Base-by-base conservation (phyloP, 2,797 vertebrate species). In the Sternarchorhynchus goeldii region DNA sequence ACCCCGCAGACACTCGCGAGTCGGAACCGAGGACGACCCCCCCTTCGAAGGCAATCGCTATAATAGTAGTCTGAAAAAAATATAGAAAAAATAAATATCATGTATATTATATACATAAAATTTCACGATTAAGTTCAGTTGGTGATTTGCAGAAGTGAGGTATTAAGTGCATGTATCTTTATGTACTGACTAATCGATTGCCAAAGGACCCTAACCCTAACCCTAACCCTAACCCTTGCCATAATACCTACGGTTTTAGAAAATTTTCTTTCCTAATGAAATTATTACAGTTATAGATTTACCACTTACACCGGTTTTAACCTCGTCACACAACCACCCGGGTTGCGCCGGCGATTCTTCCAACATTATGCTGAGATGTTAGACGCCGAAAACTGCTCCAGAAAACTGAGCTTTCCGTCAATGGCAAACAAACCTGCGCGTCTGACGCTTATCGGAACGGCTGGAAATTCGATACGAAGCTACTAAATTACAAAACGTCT, bases 1-100 rank as follows among this genome's bases (percentile, higher is more conserved):
- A 96, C 95, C 95, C 95, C 0, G 95, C 95, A n/a, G 95, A 96
- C 36, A 96, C 95, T 0, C 95, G 85, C 5, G 95, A 96, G 5
- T 96, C 95, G 0, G 95, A 96, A 0, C 94, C 95, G 55, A 96
- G 39, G 55, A 96, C 92, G 0, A 96, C 93, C 0, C 95, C 95
- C 5, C 93, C 94, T 2, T 95, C 74, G 80, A 88, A 96, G 78
- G 94, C 92, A 17, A 96, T 91, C 0, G 90, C 95, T 2, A 96
- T 94, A 68, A 96, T 96, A 21, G 95, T 96, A 0, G 95, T 96
- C 95, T 96, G 72, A 81, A 41, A 68, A 82, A 31, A 63, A 4
- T 25, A 62, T 7, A 65, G 0, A 36, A n/a, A n/a, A 5, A 21
- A 16, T 34, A 10, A 41, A 32, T 18, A 25, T 0, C 6, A 53